Conservation (phyloP, 1,140 invertebrate genomes). For the Archivesica marissinica region DNA sequence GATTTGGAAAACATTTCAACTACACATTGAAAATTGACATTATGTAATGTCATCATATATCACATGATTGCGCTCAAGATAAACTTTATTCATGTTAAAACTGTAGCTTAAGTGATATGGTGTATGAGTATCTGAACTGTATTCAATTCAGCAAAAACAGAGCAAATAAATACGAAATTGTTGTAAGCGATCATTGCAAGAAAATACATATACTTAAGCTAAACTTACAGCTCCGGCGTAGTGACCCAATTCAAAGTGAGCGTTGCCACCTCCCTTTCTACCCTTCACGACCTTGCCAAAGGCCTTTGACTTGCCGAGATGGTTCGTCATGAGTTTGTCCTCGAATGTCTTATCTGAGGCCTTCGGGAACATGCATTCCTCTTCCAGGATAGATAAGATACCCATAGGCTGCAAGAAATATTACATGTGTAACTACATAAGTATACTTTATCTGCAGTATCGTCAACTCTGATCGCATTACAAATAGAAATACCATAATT, state of each 20-base stretch:
- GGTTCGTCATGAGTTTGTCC: conserved; percentile 98
- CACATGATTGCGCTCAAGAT: not conserved
- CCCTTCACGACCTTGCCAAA: conserved; percentile 97
- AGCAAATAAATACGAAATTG: not conserved
- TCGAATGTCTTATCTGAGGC: conserved; percentile 98
- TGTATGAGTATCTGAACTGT: not conserved
- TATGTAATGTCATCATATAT: not conserved
- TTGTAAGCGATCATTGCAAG: not conserved
- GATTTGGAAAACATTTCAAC: too few species aligned
- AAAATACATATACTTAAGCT: not conserved
- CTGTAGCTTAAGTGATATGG: not conserved
- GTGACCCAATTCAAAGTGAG: conserved; percentile 98
- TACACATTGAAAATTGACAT: too few species aligned
- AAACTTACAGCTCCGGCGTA: conserved; percentile 96
- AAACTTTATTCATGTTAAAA: not conserved
- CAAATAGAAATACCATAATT: not conserved
- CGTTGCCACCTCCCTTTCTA: conserved; percentile 95
- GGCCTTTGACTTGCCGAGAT: conserved; percentile 98
- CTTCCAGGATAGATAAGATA: conserved; percentile 99
- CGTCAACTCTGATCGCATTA: not conserved
- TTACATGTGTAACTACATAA: not conserved
- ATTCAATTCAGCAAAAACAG: not conserved
- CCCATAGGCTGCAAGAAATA: conserved; percentile 93
- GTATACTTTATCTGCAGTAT: not conserved
- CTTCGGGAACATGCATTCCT: conserved; percentile 99